phyloP scores from a whole-genome alignment of 2,888 invertebrate genomes.

The Iselma pallidipennis region DNA sequence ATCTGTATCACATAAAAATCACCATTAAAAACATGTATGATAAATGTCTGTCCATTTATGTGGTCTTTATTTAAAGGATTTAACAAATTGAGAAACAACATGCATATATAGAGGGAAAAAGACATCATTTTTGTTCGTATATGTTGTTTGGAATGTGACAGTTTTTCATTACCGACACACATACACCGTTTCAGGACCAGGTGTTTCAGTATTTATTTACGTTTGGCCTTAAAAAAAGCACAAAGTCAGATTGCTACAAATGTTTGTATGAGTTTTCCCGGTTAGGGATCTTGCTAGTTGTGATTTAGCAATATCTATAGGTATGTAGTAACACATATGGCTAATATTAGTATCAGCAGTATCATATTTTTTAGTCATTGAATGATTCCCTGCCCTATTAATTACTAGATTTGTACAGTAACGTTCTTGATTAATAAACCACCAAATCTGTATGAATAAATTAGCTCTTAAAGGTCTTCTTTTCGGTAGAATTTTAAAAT shows the following conservation, averaged over 20 bases:
- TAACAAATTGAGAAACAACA: too few relatives aligned
- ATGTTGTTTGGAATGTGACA: background rate
- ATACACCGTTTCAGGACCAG: background rate
- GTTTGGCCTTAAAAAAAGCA: background rate
- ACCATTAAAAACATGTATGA: background rate
- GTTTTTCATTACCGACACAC: background rate
- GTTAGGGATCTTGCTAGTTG: background rate
- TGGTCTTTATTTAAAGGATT: too few relatives aligned
- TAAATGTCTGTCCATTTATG: too few relatives aligned
- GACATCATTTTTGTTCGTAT: background rate
- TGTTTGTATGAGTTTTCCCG: slow-evolving; percentile 2
- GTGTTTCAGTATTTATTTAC: background rate
- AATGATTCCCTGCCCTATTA: too few relatives aligned
- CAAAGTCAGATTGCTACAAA: slow-evolving; percentile 1
- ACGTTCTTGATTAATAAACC: background rate
- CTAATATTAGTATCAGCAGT: background rate
- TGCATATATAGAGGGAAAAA: too few relatives aligned
- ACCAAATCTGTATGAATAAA: too few relatives aligned
- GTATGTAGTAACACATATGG: background rate
- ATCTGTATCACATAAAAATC: background rate
- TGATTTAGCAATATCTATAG: slow-evolving; percentile 1
- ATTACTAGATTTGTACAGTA: background rate
- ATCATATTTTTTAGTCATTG: too few relatives aligned
- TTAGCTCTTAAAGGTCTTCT: too few relatives aligned
- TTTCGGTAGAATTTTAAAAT: too few relatives aligned